Conservation (phyloP, 2,113 vertebrate genomes). For the Megaceryle torquata region DNA sequence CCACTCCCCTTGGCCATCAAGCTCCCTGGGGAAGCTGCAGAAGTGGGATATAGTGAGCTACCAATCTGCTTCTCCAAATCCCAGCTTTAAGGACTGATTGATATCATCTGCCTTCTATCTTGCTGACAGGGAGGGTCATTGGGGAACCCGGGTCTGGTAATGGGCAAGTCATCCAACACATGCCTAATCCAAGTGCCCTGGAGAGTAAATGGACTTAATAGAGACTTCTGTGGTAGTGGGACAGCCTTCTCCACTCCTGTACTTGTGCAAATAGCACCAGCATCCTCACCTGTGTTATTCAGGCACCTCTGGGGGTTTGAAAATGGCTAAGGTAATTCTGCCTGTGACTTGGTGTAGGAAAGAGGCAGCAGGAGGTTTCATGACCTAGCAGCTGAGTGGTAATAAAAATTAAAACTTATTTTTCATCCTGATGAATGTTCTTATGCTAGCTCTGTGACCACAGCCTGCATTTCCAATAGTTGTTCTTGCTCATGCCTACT, state of each 20-base stretch:
- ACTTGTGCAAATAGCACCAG: neutral
- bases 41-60: neutral
- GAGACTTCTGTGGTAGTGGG: rapidly evolving
- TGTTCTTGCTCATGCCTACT: neutral
- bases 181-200: neutral
- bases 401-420: neutral
- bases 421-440: neutral
- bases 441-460: neutral
- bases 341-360: neutral
- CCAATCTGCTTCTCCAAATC: neutral
- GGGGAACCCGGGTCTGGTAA: neutral
- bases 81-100: neutral
- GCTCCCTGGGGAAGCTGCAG: neutral
- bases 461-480: rapidly evolving
- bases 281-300: neutral
- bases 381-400: neutral
- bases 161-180: rapidly evolving
- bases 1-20: neutral
- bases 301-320: neutral
- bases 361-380: neutral
- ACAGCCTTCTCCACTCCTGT: neutral
- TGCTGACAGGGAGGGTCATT: rapidly evolving
- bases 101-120: neutral
- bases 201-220: neutral
- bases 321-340: neutral